phyloP scores from a whole-genome alignment of 2,113 vertebrate genomes.

The Macrotis lagotis region DNA sequence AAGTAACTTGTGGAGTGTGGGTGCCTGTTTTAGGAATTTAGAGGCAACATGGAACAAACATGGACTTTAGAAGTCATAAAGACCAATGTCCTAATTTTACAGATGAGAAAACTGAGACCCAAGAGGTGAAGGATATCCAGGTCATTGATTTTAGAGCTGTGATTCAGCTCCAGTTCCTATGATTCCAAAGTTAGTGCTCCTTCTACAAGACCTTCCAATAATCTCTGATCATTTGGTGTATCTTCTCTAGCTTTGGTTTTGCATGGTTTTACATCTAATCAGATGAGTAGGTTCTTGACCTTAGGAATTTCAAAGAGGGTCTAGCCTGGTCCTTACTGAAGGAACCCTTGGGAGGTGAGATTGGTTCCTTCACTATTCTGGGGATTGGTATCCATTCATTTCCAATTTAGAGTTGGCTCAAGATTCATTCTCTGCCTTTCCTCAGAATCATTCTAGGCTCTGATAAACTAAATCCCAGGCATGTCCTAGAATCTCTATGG shows the following conservation, averaged over 20 bases:
- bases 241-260: neutral
- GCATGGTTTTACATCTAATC: neutral
- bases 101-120: neutral
- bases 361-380: neutral
- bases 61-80: neutral
- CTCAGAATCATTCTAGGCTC: neutral
- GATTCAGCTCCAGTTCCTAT: neutral
- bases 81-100: neutral
- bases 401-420: neutral
- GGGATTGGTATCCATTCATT: neutral
- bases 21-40: neutral
- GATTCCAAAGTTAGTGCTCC: neutral
- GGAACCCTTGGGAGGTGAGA: neutral
- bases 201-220: neutral
- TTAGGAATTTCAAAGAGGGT: neutral
- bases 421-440: neutral
- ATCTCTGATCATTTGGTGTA: neutral
- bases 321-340: neutral
- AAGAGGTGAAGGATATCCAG: neutral
- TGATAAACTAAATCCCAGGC: neutral
- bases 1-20: neutral
- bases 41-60: neutral
- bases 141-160: neutral
- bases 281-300: neutral
- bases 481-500: neutral